Evolutionary conservation across 2,113 vertebrate genomes (phyloP).

Genomic region (Felis chaus): DNA sequence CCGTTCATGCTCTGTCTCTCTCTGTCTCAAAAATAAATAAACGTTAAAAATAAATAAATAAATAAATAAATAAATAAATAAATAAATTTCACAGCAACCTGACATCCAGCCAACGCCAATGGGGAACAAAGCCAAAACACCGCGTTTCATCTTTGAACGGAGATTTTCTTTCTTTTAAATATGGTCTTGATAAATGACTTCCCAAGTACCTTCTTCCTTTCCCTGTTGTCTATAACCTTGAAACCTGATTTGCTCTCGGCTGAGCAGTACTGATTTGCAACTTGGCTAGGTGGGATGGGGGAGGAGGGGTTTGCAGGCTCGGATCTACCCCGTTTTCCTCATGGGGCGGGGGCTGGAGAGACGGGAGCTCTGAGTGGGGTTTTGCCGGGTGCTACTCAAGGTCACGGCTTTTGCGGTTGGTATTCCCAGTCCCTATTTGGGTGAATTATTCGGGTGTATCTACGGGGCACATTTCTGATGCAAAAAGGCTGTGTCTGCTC

Average conservation of each 20-base stretch:
- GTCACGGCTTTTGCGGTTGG: background rate
- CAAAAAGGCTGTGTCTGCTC: conserved; percentile 61
- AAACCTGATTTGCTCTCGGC: conserved; percentile 20
- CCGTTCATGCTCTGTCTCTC: too few relatives aligned
- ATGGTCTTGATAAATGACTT: conserved; percentile 52
- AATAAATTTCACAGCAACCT: background rate
- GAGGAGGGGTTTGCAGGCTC: background rate
- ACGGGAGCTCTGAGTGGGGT: background rate
- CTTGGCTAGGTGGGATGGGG: background rate
- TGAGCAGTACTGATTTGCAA: conserved; percentile 13
- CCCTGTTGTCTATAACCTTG: conserved; percentile 28
- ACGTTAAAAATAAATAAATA: too few relatives aligned
- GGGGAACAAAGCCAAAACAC: background rate
- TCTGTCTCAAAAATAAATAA: too few relatives aligned
- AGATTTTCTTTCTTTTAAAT: conserved; percentile 47
- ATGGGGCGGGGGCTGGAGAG: background rate
- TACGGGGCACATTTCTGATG: conserved; percentile 74
- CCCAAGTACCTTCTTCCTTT: background rate
- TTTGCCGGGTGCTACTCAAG: background rate
- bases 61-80: too few relatives aligned
- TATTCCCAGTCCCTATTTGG: background rate
- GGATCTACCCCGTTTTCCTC: background rate
- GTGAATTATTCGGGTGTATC: background rate
- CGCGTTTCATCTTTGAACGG: background rate
- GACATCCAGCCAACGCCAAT: background rate